These are phyloP conservation scores for Acipenser ruthenus DNA, from an alignment of 2,797 vertebrate genomes.

Conservation along the genomic window DNA sequence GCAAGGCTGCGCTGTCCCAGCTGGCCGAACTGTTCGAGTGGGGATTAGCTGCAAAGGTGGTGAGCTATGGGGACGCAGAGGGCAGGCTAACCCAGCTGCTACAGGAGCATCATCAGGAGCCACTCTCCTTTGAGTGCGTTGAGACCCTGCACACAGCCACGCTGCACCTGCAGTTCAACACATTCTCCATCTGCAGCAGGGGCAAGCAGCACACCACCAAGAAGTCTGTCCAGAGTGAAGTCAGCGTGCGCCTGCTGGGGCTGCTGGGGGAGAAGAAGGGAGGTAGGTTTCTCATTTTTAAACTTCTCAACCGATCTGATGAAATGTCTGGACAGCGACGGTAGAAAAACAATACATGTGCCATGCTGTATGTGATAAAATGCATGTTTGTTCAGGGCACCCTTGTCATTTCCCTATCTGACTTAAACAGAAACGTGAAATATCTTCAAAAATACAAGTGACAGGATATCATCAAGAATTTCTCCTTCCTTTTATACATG, in stretches of 20 bases:
- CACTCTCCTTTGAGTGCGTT: neutral
- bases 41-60: neutral
- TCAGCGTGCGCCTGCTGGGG: conserved; percentile 27
- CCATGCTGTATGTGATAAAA: neutral
- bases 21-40: conserved; percentile 24
- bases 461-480: neutral
- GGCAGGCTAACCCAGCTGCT: conserved; percentile 27
- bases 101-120: conserved; percentile 12
- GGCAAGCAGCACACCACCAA: conserved; percentile 10
- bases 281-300: conserved; percentile 19
- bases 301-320: too few species aligned
- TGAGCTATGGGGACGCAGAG: conserved; percentile 4
- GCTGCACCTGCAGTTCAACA: conserved; percentile 21
- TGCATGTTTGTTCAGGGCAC: neutral
- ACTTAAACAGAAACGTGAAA: neutral
- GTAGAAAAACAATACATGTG: neutral
- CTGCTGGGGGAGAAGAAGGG: conserved; percentile 24
- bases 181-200: conserved; percentile 22
- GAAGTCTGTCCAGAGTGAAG: conserved; percentile 20
- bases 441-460: neutral
- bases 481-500: too few species aligned
- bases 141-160: conserved; percentile 9
- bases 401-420: neutral
- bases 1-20: conserved; percentile 15
- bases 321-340: neutral